A percentile compares a stretch with the other conserved stretches of the same genome.
phyloP scores from a whole-genome alignment of 2,113 vertebrate species.

The Bos javanicus region DNA sequence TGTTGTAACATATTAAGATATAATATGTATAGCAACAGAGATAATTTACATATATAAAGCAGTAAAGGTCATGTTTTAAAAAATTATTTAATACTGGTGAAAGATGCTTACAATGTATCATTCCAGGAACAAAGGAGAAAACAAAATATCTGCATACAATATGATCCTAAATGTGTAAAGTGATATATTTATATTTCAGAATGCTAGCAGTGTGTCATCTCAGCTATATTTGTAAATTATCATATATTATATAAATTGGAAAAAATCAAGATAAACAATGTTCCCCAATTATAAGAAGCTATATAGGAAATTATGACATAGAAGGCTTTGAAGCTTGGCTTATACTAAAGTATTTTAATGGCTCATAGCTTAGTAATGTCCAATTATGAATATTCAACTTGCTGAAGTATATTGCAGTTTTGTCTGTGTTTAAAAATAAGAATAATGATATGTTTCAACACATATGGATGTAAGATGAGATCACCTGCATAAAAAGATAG shows the following conservation, averaged over 20 bases:
- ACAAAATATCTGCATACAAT: not conserved
- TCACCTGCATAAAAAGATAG: not conserved
- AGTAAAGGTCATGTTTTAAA: not conserved
- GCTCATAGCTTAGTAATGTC: not conserved
- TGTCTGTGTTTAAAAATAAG: not conserved
- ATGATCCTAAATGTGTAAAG: not conserved
- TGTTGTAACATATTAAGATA: not conserved
- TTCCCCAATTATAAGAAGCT: not conserved
- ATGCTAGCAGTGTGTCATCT: not conserved
- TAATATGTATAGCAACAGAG: not conserved
- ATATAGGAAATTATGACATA: not conserved
- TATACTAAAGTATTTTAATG: not conserved
- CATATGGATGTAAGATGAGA: not conserved
- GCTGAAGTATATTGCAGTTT: not conserved
- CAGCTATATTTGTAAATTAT: not conserved
- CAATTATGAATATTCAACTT: not conserved
- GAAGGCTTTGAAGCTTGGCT: not conserved
- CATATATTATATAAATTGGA: not conserved
- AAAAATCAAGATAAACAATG: not conserved
- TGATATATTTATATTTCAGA: not conserved
- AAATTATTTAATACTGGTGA: not conserved
- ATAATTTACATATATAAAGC: not conserved
- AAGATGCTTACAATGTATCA: not conserved
- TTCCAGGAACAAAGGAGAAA: not conserved
- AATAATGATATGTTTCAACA: not conserved